Evolutionary conservation across 64 coral and sea anemone species (phyloP), one percentile per base, ranked within the genome.

Genomic region (Actinia tenebrosa): DNA sequence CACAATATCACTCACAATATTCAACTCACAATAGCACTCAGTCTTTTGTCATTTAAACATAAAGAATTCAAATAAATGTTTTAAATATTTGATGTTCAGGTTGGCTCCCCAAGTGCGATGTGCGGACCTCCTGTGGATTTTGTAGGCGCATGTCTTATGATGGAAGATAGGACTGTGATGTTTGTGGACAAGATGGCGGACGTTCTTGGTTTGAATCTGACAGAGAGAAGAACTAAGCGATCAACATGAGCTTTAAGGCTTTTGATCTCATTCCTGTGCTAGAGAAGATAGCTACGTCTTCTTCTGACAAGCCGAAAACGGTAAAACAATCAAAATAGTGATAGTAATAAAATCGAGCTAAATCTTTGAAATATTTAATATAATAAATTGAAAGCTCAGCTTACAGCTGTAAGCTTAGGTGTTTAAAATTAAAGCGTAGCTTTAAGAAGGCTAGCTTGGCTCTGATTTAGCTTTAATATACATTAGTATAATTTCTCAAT

Each of bases 241-340:
- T 18, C 37, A 87, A 91, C 42, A 86, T 64, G 45, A 83, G 85
- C 53, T 91, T 91, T 22, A 91, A 87, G 86, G 90, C 90, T 23
- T 91, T 91, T 68, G 90, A 91, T 71, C 86, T 91, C 16, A 79
- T 80, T 19, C 90, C 84, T 68, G 85, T 87, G 53, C 69, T 91
- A 62, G 85, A 87, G 58, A 87, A 80, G 22, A 87, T 91, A 82
- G 78, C 78, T 8, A 91, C 84, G 80, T 85, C 84, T 22, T 91
- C 90, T 26, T 61, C 90, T 80, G 90, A 91, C 18, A 91, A 80
- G 60, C 90, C 90, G 16, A 91, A 91, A 91, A 91, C 84, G 85
- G 90, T 91, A 87, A 53, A 55, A 75, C 3, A n/a, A 43, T 75
- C 10, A 83, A 54, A 54, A 43, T 18, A 80, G 0, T 3, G 19